phyloP scores from a whole-genome alignment of 2,888 invertebrate genomes.

The Tortrix viridana region DNA sequence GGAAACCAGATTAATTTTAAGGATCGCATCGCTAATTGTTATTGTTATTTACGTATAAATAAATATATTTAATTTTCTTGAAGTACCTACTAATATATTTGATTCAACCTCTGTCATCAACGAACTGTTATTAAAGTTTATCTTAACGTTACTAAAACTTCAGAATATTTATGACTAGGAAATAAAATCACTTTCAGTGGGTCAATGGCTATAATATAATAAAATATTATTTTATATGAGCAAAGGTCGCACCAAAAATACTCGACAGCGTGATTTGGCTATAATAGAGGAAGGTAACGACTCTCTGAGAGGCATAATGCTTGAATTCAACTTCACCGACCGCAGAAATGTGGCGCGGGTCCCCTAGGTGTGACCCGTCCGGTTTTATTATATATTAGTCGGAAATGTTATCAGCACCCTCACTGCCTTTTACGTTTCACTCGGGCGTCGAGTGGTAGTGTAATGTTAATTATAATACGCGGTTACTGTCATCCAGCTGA shows the following conservation, averaged over 20 bases:
- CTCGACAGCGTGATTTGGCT: slow-evolving; percentile 22
- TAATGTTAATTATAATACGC: slow-evolving; percentile 35
- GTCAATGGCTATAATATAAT: neutral
- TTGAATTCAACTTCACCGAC: slow-evolving; percentile 24
- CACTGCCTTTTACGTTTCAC: slow-evolving; percentile 24
- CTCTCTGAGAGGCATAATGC: slow-evolving; percentile 8
- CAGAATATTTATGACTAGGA: too few species aligned
- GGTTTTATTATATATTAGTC: slow-evolving; percentile 27
- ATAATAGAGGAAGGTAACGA: slow-evolving; percentile 18
- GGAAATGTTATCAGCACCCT: slow-evolving; percentile 30
- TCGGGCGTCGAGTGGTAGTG: slow-evolving; percentile 24
- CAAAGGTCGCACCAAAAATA: slow-evolving; percentile 9
- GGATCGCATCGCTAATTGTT: neutral
- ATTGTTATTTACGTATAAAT: too few species aligned
- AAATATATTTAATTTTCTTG: too few species aligned
- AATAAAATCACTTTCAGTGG: too few species aligned
- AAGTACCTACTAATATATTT: too few species aligned
- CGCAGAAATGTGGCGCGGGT: slow-evolving; percentile 17
- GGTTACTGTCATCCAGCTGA: slow-evolving; percentile 6
- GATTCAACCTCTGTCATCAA: too few species aligned
- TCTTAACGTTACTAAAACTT: too few species aligned
- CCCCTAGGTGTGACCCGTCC: slow-evolving; percentile 18
- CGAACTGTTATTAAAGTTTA: too few species aligned
- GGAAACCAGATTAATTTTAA: neutral
- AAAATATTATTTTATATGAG: slow-evolving; percentile 9